A percentile compares a stretch with the other conserved stretches of the same genome.
These are phyloP conservation scores for Zelleria hepariella DNA, from an alignment of 2,888 invertebrate genomes.

Conservation along the genomic window DNA sequence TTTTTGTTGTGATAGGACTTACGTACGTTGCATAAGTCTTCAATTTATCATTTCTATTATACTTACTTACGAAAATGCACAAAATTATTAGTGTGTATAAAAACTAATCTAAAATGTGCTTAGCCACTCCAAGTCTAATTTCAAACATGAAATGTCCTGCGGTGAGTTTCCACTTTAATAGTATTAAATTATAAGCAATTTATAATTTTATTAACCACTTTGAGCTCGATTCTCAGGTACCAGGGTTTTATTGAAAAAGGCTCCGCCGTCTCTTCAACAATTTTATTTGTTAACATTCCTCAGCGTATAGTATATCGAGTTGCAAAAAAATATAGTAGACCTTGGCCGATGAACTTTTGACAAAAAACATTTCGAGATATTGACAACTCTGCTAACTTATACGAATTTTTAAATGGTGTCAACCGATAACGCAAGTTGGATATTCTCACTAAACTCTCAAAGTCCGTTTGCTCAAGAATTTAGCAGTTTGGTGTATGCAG, in stretches of 20 bases:
- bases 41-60: too few species aligned
- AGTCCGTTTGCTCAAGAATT: conserved; percentile 46
- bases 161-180: background rate
- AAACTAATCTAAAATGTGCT: too few species aligned
- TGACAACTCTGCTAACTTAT: conserved; percentile 5
- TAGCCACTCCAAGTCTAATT: background rate
- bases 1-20: too few species aligned
- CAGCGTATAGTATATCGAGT: background rate
- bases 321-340: conserved; percentile 6
- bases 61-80: background rate
- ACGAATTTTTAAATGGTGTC: conserved; percentile 19
- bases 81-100: background rate
- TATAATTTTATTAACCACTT: background rate
- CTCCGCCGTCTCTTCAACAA: background rate
- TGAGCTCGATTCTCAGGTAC: background rate
- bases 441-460: conserved; percentile 28
- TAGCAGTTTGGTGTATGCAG: conserved; percentile 42
- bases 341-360: conserved; percentile 23
- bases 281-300: background rate
- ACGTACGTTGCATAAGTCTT: too few species aligned
- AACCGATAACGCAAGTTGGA: conserved; percentile 36
- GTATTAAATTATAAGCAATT: background rate
- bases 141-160: background rate
- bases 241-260: background rate
- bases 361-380: conserved; percentile 9